Evolutionary conservation across 2,113 vertebrate species (phyloP).

Genomic region (Malurus elegans): DNA sequence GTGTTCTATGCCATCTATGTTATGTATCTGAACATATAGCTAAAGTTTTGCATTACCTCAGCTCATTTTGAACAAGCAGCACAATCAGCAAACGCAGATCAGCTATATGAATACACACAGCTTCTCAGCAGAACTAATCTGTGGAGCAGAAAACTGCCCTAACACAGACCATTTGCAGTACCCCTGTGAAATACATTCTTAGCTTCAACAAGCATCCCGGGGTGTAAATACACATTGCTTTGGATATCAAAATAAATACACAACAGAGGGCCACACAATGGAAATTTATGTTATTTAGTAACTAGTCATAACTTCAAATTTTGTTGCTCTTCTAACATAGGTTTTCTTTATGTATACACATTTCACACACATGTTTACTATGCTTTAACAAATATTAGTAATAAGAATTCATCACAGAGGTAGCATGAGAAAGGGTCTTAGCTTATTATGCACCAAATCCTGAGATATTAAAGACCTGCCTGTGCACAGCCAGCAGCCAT

Average conservation of each 20-base stretch:
- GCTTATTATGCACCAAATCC: not conserved
- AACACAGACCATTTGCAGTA: not conserved
- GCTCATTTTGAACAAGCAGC: not conserved
- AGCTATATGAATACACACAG: not conserved
- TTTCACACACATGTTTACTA: not conserved
- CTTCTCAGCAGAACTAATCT: not conserved
- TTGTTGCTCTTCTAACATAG: not conserved
- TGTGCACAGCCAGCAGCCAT: conserved; percentile 49
- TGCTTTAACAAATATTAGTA: not conserved
- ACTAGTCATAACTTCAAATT: not conserved
- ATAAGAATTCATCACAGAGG: not conserved
- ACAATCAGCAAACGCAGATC: not conserved
- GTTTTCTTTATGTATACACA: not conserved
- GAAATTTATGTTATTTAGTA: not conserved
- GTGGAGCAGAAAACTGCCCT: not conserved
- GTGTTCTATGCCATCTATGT: not conserved
- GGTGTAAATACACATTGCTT: not conserved
- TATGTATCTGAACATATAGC: fast-evolving
- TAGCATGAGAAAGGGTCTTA: not conserved
- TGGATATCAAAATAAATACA: not conserved
- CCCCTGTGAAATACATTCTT: not conserved
- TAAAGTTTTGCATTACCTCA: not conserved
- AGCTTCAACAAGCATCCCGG: not conserved
- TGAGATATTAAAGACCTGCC: not conserved
- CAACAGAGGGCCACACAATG: not conserved